These are phyloP conservation scores for Clavelina lepadiformis DNA, from an alignment of 23 tunicate genomes.

Conservation along the genomic window DNA sequence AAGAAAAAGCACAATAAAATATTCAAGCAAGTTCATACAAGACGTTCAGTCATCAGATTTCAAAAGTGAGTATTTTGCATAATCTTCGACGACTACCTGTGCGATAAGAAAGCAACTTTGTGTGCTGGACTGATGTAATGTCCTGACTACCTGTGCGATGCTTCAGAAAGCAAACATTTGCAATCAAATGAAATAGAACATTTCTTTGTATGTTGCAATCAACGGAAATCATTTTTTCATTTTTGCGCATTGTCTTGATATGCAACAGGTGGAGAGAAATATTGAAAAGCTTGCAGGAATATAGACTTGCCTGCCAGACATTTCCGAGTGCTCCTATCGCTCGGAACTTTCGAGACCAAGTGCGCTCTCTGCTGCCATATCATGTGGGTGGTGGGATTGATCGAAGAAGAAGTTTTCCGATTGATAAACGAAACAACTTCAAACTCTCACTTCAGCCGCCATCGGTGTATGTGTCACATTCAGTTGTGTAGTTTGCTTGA, in stretches of 20 bases:
- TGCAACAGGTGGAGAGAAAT: conserved; percentile 33
- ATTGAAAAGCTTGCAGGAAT: conserved; percentile 1
- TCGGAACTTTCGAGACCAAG: conserved; percentile 33
- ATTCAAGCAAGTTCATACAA: conserved; percentile 1
- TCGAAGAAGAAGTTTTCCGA: background rate
- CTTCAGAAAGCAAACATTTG: too few relatives aligned
- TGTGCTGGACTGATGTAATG: too few relatives aligned
- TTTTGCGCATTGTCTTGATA: background rate
- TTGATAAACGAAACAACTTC: background rate
- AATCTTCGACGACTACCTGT: too few relatives aligned
- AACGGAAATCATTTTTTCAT: background rate
- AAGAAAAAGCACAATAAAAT: conserved; percentile 9
- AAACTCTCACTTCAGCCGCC: conserved; percentile 15
- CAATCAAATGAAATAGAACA: too few relatives aligned
- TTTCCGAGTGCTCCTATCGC: conserved; percentile 59
- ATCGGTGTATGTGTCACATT: conserved; percentile 4
- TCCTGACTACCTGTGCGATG: too few relatives aligned
- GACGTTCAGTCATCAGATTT: conserved; percentile 7
- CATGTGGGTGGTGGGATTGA: background rate
- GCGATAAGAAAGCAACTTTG: too few relatives aligned
- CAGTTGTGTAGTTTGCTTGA: background rate
- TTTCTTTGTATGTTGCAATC: background rate
- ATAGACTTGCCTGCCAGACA: conserved; percentile 18
- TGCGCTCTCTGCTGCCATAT: conserved; percentile 22
- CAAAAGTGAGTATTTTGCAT: conserved; percentile 8